These are phyloP conservation scores for Agraylea sexmaculata DNA, from an alignment of 1,140 invertebrate genomes.

Conservation along the genomic window DNA sequence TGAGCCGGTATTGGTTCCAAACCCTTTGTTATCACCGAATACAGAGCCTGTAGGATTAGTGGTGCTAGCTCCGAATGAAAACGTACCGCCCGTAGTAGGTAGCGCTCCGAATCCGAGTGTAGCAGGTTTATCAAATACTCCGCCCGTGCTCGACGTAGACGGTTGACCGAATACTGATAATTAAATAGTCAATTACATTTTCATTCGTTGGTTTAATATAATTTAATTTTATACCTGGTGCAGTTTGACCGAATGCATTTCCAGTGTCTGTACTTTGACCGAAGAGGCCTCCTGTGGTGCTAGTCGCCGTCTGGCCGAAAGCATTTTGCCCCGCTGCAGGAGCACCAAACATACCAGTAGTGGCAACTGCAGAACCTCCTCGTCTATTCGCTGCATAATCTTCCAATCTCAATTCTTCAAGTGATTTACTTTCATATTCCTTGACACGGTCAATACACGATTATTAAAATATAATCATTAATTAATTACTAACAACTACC, in stretches of 20 bases:
- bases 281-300: constrained; percentile 27
- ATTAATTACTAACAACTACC: no score
- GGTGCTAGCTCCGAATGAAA: constrained; percentile 34
- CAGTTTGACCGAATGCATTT: constrained; percentile 13
- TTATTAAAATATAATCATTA: no score
- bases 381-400: constrained; percentile 87
- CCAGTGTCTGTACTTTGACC: constrained; percentile 29
- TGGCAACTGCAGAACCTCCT: constrained; percentile 39
- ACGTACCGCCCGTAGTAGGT: constrained; percentile 24
- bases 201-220: constrained; percentile 19
- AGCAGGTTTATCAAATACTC: constrained; percentile 43
- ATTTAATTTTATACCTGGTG: constrained; percentile 2
- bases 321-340: constrained; percentile 5
- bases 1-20: constrained; percentile 38
- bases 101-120: constrained; percentile 36
- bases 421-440: constrained; percentile 88
- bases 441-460: no score
- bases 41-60: constrained; percentile 29
- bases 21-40: constrained; percentile 42
- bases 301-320: constrained; percentile 10
- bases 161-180: constrained; percentile 28
- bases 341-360: constrained; percentile 22
- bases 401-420: constrained; percentile 88
- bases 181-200: constrained; percentile 1
- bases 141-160: constrained; percentile 30